Base-by-base conservation (phyloP, 2,888 invertebrate genomes). In the Girardia tigrina region DNA sequence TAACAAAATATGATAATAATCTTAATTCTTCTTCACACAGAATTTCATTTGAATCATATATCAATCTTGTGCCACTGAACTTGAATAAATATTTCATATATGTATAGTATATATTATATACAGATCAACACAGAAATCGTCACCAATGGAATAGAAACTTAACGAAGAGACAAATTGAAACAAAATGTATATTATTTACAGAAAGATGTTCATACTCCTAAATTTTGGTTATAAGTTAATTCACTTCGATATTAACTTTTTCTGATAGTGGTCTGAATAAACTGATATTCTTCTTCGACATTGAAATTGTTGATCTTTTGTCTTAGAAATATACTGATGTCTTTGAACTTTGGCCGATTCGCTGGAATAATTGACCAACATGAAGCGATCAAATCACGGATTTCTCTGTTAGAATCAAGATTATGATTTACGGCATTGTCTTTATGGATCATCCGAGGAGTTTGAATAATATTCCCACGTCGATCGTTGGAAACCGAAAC, bases 341-440 rank as follows among this genome's bases (percentile, higher is more conserved):
- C 56, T 56, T 56, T 56, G 56, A 56, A 56, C 23, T 56, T 56
- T 56, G 56, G 56, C 23, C 56, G 56, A 56, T 56, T 56, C 23
- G 56, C 4, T 6, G 56, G 56, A 20, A 20, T 23, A 20, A n/a
- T 56, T n/a, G 56, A 56, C 56, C 56, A 56, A 16, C 56, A 56
- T 2, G 56, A 56, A 4, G 56, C 4, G n/a, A 56, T 56, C n/a
- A 56, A n/a, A n/a, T 56, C 56, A 56, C 56, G 56, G n/a, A 56
- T 56, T 56, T 56, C 56, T 56, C 56, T 4, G 23, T 56, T 56
- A 4, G 56, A 56, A n/a, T 56, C 56, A 6, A 56, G n/a, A 56
- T 20, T 56, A 56, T 23, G 56, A 56, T 56, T 56, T 56, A 56
- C 56, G n/a, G 56, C n/a, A 56, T 56, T 56, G n/a, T 56, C 56